Evolutionary conservation across 2,888 invertebrate genomes (phyloP).

Genomic region (Liopterus haemorrhoidalis): DNA sequence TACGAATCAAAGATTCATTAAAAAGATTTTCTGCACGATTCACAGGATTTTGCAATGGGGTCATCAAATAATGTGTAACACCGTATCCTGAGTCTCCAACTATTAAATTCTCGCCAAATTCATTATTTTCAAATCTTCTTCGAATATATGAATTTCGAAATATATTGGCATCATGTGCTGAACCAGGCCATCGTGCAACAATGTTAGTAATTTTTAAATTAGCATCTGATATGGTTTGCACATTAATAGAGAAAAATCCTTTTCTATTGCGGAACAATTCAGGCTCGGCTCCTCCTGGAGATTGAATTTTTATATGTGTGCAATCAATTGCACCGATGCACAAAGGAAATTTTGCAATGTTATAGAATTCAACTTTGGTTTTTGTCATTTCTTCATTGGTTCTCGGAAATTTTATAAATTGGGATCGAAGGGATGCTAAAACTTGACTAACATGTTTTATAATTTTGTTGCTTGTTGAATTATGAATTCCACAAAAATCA

Average conservation of each 20-base stretch:
- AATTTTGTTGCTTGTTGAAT: slow-evolving; percentile 25
- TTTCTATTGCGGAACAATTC: slow-evolving; percentile 21
- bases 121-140: no score
- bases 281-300: slow-evolving; percentile 29
- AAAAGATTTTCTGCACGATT: slow-evolving; percentile 12
- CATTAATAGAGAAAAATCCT: slow-evolving; percentile 25
- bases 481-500: slow-evolving; percentile 28
- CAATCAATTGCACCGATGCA: slow-evolving; percentile 32
- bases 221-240: neutral
- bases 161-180: neutral
- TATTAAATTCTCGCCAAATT: slow-evolving; percentile 5
- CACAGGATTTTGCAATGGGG: slow-evolving; percentile 13
- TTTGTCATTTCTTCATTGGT: slow-evolving; percentile 21
- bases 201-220: neutral
- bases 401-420: slow-evolving; percentile 23
- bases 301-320: slow-evolving; percentile 31
- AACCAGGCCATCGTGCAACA: slow-evolving; percentile 4
- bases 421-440: slow-evolving; percentile 24
- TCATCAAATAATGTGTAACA: slow-evolving; percentile 25
- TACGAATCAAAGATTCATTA: slow-evolving; percentile 18
- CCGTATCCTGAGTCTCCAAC: slow-evolving; percentile 31
- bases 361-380: slow-evolving; percentile 25
- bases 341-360: slow-evolving; percentile 29
- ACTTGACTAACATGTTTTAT: slow-evolving; percentile 25
- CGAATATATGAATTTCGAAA: slow-evolving; percentile 1